phyloP scores from a whole-genome alignment of 2,797 vertebrate species.

The Lutjanus argentimaculatus region DNA sequence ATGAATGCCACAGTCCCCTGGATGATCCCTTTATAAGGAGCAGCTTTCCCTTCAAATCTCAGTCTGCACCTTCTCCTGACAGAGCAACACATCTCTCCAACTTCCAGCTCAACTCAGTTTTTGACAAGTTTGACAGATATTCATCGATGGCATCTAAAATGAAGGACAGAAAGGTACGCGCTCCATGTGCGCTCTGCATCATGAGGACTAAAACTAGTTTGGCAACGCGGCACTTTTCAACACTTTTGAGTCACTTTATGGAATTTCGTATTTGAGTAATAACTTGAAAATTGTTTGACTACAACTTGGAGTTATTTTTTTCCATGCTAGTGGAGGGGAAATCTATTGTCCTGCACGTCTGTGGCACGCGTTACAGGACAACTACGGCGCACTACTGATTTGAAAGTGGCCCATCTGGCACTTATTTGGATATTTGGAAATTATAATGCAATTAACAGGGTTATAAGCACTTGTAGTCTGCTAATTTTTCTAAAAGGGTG shows the following conservation, averaged over 20 bases:
- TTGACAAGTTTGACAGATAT: slow-evolving; percentile 43
- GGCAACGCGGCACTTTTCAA: slow-evolving; percentile 25
- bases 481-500: neutral
- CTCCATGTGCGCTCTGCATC: slow-evolving; percentile 62
- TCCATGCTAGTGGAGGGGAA: neutral
- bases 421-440: neutral
- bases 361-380: slow-evolving; percentile 34
- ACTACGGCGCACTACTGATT: slow-evolving; percentile 11
- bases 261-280: slow-evolving; percentile 11
- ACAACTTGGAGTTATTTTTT: slow-evolving; percentile 15
- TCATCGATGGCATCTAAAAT: slow-evolving; percentile 91
- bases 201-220: slow-evolving; percentile 43
- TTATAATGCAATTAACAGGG: neutral
- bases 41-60: slow-evolving; percentile 71
- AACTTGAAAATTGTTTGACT: slow-evolving; percentile 1
- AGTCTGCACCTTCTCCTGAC: slow-evolving; percentile 79
- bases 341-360: neutral
- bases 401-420: neutral
- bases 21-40: slow-evolving; percentile 93
- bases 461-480: neutral
- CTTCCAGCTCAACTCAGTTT: slow-evolving; percentile 41
- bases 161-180: slow-evolving; percentile 95
- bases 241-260: slow-evolving; percentile 25
- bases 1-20: slow-evolving; percentile 88
- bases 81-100: slow-evolving; percentile 64